Percentiles rank a stretch among this genome's conserved stretches.
Evolutionary conservation across 2,113 vertebrate species (phyloP).

Genomic region (Chloroceryle aenea): DNA sequence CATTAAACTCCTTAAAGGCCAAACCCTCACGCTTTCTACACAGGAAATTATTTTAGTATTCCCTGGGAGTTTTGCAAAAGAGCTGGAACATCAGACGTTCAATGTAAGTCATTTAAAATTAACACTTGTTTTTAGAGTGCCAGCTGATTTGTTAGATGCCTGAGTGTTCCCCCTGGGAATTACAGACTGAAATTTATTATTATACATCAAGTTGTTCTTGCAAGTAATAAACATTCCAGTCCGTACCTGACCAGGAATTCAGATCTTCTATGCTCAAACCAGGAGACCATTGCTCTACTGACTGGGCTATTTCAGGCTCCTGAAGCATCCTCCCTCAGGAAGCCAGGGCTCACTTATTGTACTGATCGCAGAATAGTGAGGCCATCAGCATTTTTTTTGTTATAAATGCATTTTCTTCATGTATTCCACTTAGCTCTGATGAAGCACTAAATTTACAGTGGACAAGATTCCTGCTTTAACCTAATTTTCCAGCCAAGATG

Average conservation of each 20-base stretch:
- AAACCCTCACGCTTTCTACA: not conserved
- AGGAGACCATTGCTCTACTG: not conserved
- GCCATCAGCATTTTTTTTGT: not conserved
- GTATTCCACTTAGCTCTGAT: not conserved
- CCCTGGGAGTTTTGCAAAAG: not conserved
- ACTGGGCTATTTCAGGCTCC: not conserved
- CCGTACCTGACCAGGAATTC: not conserved
- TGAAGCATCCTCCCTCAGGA: not conserved
- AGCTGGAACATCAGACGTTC: not conserved
- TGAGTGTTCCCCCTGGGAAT: not conserved
- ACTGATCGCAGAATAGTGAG: not conserved
- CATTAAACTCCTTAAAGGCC: not conserved
- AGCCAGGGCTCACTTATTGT: not conserved
- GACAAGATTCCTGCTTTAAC: not conserved
- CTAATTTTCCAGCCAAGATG: conserved; percentile 1
- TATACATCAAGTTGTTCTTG: not conserved
- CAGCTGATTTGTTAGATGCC: not conserved
- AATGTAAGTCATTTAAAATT: not conserved
- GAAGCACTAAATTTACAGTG: not conserved
- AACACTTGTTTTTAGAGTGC: not conserved
- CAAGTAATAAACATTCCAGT: not conserved
- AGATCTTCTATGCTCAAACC: not conserved
- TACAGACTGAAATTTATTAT: not conserved
- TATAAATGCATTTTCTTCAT: not conserved
- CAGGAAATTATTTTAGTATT: not conserved